A percentile compares a stretch with the other conserved stretches of the same genome.
phyloP scores from a whole-genome alignment of 2,888 invertebrate species.

The Eutolmus rufibarbis region DNA sequence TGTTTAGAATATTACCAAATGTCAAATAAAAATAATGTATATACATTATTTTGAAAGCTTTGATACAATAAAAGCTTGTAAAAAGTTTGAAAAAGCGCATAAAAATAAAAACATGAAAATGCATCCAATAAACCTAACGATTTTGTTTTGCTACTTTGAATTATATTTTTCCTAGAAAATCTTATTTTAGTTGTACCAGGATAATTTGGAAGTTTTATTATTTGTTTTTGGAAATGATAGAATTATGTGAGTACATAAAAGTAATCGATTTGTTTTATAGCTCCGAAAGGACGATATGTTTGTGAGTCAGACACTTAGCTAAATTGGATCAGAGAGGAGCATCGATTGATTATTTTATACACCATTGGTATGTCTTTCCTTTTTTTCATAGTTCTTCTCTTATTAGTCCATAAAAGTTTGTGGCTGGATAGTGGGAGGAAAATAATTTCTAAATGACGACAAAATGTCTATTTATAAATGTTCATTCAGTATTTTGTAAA shows the following conservation, averaged over 20 bases:
- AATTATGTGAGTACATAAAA: neutral
- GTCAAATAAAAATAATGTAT: too few species aligned
- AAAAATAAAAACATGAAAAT: too few species aligned
- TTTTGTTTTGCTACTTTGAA: too few species aligned
- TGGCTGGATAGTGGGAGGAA: neutral
- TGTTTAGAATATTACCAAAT: too few species aligned
- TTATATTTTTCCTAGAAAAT: neutral
- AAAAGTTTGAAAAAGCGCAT: too few species aligned
- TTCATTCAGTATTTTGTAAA: neutral
- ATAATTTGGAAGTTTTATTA: neutral
- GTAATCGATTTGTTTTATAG: neutral
- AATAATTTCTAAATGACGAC: neutral
- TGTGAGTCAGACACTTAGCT: neutral
- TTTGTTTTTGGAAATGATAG: neutral
- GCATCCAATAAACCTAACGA: too few species aligned
- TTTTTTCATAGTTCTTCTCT: neutral
- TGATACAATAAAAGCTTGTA: too few species aligned
- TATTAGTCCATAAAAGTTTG: neutral
- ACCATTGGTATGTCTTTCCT: neutral
- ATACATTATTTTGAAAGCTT: too few species aligned
- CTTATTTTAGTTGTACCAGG: neutral
- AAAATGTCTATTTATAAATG: neutral
- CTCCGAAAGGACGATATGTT: neutral
- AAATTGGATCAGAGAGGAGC: neutral
- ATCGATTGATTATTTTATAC: neutral